These are phyloP conservation scores for Dermolepida albohirtum DNA, from an alignment of 2,888 invertebrate species.

Conservation along the genomic window DNA sequence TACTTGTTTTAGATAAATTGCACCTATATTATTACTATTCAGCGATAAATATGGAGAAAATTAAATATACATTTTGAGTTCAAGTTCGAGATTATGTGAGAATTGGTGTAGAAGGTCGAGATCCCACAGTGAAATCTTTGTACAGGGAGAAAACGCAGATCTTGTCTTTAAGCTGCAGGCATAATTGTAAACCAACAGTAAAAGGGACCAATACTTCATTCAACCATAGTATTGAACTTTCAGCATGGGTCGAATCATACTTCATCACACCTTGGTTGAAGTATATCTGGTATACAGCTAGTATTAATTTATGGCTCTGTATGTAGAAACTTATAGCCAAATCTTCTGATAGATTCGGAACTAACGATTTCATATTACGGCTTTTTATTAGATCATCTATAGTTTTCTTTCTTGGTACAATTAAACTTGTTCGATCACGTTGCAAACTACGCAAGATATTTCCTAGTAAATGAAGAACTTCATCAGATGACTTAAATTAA, in stretches of 20 bases:
- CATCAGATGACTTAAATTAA: slow-evolving; percentile 87
- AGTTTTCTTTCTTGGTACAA: slow-evolving; percentile 94
- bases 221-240: slow-evolving; percentile 95
- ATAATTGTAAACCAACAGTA: slow-evolving; percentile 91
- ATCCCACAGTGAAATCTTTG: slow-evolving; percentile 91
- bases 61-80: not conserved
- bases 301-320: slow-evolving; percentile 94
- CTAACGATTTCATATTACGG: slow-evolving; percentile 94
- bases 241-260: slow-evolving; percentile 92
- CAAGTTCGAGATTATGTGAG: slow-evolving; percentile 56
- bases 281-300: slow-evolving; percentile 93
- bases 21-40: slow-evolving; percentile 19
- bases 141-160: slow-evolving; percentile 91
- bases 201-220: slow-evolving; percentile 93
- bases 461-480: slow-evolving; percentile 89
- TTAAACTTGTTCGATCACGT: slow-evolving; percentile 88
- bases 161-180: slow-evolving; percentile 97
- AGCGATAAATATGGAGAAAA: not conserved
- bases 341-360: slow-evolving; percentile 94
- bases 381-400: slow-evolving; percentile 96
- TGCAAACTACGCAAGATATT: slow-evolving; percentile 89
- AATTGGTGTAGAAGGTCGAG: slow-evolving; percentile 79
- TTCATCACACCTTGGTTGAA: slow-evolving; percentile 89
- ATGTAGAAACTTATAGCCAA: slow-evolving; percentile 97
- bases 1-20: not conserved